Base-by-base conservation (phyloP, 2,113 vertebrate genomes). In the Thymallus thymallus region DNA sequence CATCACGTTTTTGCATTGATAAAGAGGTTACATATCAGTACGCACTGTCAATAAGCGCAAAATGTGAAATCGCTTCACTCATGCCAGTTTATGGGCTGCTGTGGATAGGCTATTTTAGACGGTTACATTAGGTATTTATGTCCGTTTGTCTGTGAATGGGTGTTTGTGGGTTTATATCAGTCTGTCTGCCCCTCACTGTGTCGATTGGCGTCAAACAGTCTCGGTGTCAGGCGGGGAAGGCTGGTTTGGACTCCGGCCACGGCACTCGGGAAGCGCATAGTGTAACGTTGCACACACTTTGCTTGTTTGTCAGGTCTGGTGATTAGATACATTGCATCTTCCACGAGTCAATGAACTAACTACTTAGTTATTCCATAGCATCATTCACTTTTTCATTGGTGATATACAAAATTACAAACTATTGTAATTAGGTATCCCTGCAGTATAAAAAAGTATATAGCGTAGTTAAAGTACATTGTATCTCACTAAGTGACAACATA, bases 131-230 rank as follows among this genome's bases (percentile, higher is more conserved):
- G 56, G 12, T 32, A 35, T 65, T 30, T 65, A 3, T 65, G 26
- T 60, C 18, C 0, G 26, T 65, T 35, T 18, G 30, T 66, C 9
- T 68, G 29, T 24, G 4, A 45, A 41, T 41, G 80, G 72, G 32
- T 73, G 45, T 65, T 0, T 55, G 56, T 67, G 0, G 68, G 35
- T 0, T 76, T 74, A 10, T 76, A 46, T 72, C 0, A 73, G 65
- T 73, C 23, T 24, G 70, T 71, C 9, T 70, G 60, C 14, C 73
- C 72, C 62, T 65, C 69, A 14, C 56, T 68, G 55, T 73, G 76
- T 73, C 80, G 76, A 64, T 80, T 88, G 91, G 91, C 92, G 90
- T 89, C 91, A 76, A 12, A 16, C 1, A 83, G 91, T 93, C 90
- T 92, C 85, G 76, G 56, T 74, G 80, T 87, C 69, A 69, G 82